These are phyloP conservation scores for Cheirogaleus major DNA, from an alignment of 2,797 vertebrate genomes.

Conservation along the genomic window DNA sequence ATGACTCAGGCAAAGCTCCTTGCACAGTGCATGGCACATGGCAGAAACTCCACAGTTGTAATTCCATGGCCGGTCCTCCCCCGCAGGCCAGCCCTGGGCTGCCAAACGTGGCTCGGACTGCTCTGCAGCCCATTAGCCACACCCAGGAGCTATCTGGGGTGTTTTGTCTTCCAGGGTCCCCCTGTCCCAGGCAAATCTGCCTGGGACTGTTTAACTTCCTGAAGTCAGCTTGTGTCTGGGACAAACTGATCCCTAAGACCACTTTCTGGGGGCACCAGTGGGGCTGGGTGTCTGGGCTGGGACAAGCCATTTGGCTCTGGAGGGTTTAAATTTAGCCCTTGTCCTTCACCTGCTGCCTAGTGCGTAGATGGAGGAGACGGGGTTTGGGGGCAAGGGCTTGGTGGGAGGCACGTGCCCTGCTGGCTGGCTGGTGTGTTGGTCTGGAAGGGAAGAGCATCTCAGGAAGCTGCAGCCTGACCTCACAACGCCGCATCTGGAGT, in stretches of 20 bases:
- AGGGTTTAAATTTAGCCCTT: background rate
- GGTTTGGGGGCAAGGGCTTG: background rate
- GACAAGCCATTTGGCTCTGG: background rate
- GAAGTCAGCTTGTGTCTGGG: background rate
- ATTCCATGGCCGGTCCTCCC: background rate
- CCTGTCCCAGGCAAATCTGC: background rate
- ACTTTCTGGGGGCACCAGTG: background rate
- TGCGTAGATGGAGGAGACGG: background rate
- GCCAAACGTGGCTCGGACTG: background rate
- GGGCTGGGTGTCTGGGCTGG: background rate
- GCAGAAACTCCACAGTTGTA: background rate
- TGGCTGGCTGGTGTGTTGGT: background rate
- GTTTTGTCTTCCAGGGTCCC: background rate
- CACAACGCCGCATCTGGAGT: background rate
- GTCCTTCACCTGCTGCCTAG: background rate
- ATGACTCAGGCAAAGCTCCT: accelerated
- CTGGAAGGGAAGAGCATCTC: background rate
- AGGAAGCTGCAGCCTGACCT: no score
- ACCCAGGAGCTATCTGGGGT: background rate
- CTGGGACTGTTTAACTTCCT: background rate
- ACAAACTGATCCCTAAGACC: background rate
- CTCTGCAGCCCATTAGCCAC: background rate
- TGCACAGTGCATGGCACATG: accelerated
- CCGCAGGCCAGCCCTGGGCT: accelerated
- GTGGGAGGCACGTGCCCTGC: background rate